These are phyloP conservation scores for Diorhabda elongata DNA, from an alignment of 1,140 invertebrate species.

Conservation along the genomic window DNA sequence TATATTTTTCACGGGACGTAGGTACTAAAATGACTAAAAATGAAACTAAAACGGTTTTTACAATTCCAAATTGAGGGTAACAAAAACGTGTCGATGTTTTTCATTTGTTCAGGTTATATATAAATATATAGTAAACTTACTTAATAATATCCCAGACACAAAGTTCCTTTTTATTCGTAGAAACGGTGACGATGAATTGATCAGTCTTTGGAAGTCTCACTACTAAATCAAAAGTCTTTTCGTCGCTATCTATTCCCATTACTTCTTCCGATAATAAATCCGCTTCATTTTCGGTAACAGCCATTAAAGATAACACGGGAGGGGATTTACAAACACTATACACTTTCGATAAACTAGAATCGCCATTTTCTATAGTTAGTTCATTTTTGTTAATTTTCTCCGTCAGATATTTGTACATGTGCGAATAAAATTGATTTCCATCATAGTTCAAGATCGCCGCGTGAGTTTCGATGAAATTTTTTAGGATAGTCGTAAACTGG, in stretches of 20 bases:
- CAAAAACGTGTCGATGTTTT: no score
- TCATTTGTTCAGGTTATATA: no score
- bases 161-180: slow-evolving; percentile 68
- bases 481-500: slow-evolving; percentile 59
- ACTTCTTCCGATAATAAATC: slow-evolving; percentile 11
- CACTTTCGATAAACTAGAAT: slow-evolving; percentile 44
- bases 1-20: no score
- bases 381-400: slow-evolving; percentile 44
- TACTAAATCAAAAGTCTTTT: slow-evolving; percentile 51
- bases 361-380: slow-evolving; percentile 26
- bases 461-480: slow-evolving; percentile 62
- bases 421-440: slow-evolving; percentile 69
- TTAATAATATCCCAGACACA: slow-evolving; percentile 71
- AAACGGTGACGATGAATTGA: slow-evolving; percentile 67
- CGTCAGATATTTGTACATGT: slow-evolving; percentile 58
- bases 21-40: no score
- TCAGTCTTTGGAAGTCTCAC: slow-evolving; percentile 55
- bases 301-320: slow-evolving; percentile 53
- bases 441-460: slow-evolving; percentile 67
- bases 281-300: slow-evolving; percentile 42
- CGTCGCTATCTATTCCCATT: slow-evolving; percentile 1
- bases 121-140: slow-evolving; percentile 44
- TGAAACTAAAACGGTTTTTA: no score
- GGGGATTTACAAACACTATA: slow-evolving; percentile 49
- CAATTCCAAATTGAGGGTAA: no score